Base-by-base conservation (phyloP, 2,888 invertebrate species). In the Hyposoter didymator region DNA sequence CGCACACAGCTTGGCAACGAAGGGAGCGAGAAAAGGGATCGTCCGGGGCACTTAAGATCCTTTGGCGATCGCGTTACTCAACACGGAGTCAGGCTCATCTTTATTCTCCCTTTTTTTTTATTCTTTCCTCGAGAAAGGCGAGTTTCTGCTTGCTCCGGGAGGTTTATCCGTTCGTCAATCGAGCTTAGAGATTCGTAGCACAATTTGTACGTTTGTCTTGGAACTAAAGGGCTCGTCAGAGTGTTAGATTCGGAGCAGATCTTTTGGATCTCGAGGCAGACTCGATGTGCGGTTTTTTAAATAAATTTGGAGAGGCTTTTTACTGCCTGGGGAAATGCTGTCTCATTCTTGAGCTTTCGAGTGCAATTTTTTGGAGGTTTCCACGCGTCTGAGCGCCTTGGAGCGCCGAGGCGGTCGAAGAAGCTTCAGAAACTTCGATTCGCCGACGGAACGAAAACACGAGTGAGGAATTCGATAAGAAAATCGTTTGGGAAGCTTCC, bases 401-500 rank as follows among this genome's bases (percentile, higher is more conserved):
- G 28, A 19, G 49, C 19, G 22, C 28, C 32, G 55, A 19, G 35
- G 35, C 52, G 19, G 17, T 55, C 12, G 22, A 52, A 45, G 22
- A 55, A 45, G 66, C 66, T 76, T 35, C 12, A 32, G 47, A 43
- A 52, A 69, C 49, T 22, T 55, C 72, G 64, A 52, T 76, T 64
- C 47, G 55, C 78, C 85, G 85, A 76, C 85, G 85, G 85, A 85
- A 85, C 70, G 85, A 79, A 79, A 79, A 82, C 39, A 64, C 47
- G 69, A 69, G n/a, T 17, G 52, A 39, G 35, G 19, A 28, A 17
- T 32, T 43, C 22, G n/a, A 6, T 43, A 17, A 39, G 17, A 28
- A 69, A 47, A 28, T 47, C 32, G 1, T 69, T 47, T 12, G 14
- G 14, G 14, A 22, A 14, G 14, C 47, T 49, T 6, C 28, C 14